Conservation (phyloP, 2,113 vertebrate genomes). For the Collichthys lucidus region DNA sequence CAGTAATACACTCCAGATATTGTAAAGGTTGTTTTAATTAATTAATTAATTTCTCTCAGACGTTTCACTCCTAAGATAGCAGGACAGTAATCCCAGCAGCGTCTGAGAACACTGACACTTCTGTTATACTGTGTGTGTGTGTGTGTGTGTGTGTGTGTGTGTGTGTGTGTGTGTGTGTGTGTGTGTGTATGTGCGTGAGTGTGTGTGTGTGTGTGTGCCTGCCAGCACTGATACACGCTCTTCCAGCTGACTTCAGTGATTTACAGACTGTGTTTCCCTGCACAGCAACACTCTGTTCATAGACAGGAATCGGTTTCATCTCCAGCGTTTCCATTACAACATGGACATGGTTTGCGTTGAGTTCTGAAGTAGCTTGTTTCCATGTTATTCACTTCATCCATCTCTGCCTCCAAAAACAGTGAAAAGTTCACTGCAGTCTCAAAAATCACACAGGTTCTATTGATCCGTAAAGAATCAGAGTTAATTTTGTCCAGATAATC, state of each 20-base stretch:
- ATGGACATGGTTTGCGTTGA: slow-evolving; percentile 5
- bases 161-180: no score
- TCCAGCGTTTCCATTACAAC: slow-evolving; percentile 50
- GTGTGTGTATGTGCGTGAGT: no score
- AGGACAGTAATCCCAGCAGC: slow-evolving; percentile 11
- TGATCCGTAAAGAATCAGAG: neutral
- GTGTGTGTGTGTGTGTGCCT: no score
- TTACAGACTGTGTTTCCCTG: slow-evolving; percentile 18
- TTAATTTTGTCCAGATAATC: no score
- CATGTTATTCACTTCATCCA: neutral
- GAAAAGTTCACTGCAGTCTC: neutral
- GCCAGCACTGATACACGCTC: neutral
- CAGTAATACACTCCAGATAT: neutral
- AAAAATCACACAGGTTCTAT: neutral
- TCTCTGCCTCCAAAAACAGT: neutral
- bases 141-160: neutral
- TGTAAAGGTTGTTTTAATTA: neutral
- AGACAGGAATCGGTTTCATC: slow-evolving; percentile 13
- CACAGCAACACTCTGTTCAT: slow-evolving; percentile 18
- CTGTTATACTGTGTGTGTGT: slow-evolving; percentile 9
- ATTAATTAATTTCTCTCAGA: no score
- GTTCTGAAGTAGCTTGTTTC: neutral
- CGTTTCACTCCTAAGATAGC: slow-evolving; percentile 1
- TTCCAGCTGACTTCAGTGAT: slow-evolving; percentile 21
- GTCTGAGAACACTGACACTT: neutral